Percentiles rank a stretch among this genome's conserved stretches.
Evolutionary conservation across 1,140 invertebrate genomes (phyloP).

Genomic region (Leptopilina boulardi): DNA sequence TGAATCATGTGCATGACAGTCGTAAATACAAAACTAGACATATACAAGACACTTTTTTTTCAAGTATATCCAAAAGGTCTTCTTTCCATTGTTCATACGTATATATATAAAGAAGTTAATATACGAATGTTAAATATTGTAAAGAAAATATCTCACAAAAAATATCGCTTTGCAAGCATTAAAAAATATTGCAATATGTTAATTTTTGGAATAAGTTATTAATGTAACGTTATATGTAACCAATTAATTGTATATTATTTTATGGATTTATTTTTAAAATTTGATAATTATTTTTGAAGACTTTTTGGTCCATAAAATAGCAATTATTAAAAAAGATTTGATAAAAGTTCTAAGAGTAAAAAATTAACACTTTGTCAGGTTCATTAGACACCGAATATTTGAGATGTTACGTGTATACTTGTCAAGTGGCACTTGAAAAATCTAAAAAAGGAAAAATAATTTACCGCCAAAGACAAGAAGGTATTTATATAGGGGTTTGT

Average conservation of each 20-base stretch:
- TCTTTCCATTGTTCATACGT: neutral
- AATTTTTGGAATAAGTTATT: too few species aligned
- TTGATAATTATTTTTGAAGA: too few species aligned
- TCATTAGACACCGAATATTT: neutral
- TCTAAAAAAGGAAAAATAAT: slow-evolving; percentile 51
- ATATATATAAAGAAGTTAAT: neutral
- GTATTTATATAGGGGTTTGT: slow-evolving; percentile 56
- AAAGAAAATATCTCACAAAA: neutral
- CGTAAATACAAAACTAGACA: slow-evolving; percentile 6
- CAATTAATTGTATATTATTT: too few species aligned
- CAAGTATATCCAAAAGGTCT: neutral
- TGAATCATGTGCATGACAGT: neutral
- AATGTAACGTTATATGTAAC: too few species aligned
- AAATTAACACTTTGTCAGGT: neutral
- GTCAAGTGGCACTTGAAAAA: neutral
- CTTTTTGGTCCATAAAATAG: too few species aligned
- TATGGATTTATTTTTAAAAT: too few species aligned
- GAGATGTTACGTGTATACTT: neutral
- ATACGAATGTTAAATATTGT: neutral
- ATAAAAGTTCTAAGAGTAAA: too few species aligned
- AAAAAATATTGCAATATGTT: too few species aligned
- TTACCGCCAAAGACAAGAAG: slow-evolving; percentile 56
- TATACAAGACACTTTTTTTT: neutral
- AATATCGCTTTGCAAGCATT: too few species aligned
- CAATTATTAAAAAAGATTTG: too few species aligned